Base-by-base conservation (phyloP, 2,113 vertebrate genomes). In the Xerus inauris region DNA sequence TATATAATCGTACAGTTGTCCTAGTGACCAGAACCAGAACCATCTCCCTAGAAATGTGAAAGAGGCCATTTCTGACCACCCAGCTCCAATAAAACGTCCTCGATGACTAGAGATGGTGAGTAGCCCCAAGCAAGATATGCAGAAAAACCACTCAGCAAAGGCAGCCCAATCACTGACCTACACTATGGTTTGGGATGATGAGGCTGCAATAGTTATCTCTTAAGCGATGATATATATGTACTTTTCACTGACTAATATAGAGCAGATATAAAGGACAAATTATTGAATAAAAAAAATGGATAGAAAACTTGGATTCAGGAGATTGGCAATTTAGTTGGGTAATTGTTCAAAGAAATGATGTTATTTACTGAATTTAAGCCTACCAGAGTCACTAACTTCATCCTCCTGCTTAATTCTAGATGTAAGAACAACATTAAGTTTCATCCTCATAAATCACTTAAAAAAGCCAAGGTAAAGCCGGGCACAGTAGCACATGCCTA, bases 281-380 rank as follows among this genome's bases (percentile, higher is more conserved):
- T 81, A n/a, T 22, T 62, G 42, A 72, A 49, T 97, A 30, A 87
- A 64, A 54, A 20, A 71, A 82, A 84, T 59, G 11, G 35, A 67
- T 57, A 62, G 45, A 51, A 85, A 89, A 65, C 6, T 76, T 77
- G 75, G 28, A 19, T 71, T 77, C 16, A 35, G 59, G 35, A 95
- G 10, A 94, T 26, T 72, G 28, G 24, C 28, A 30, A 32, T 45
- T 90, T 94, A 51, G 16, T 1, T 51, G 32, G 42, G 49, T 5
- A 87, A 57, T 1, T 76, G 22, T 26, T 30, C 47, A 79, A 54
- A 42, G 17, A 19, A 94, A 51, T 9, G 13, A 69, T 35, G 42
- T 64, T 30, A 45, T 16, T 87, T 59, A 22, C 14, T 93, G 32
- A 81, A 73, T 26, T 73, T 71, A 22, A 3, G 3, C 13, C 47